Conservation (phyloP, 2,888 invertebrate species). For the Andricus quercusramuli region DNA sequence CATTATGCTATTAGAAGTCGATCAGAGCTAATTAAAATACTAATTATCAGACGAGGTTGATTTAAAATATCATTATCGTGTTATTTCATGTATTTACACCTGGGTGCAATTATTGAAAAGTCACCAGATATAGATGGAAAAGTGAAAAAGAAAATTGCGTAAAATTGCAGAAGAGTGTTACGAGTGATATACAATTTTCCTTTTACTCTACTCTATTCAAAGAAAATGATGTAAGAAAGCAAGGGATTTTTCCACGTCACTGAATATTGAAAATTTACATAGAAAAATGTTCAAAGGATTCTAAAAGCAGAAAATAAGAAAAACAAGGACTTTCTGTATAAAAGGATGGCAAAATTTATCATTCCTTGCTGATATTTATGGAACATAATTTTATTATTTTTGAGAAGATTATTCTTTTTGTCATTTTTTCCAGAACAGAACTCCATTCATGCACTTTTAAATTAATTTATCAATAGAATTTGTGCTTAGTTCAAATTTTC, state of each 20-base stretch:
- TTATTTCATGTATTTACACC: neutral
- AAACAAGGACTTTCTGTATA: neutral
- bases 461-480: neutral
- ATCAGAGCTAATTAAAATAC: constrained; percentile 13
- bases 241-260: neutral
- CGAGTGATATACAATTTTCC: neutral
- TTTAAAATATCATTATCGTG: neutral
- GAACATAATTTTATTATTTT: too few relatives aligned
- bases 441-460: neutral
- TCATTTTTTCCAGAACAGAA: neutral
- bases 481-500: neutral
- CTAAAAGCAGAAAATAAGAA: neutral
- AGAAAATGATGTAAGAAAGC: neutral
- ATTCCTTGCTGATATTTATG: too few relatives aligned
- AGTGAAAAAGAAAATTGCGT: neutral
- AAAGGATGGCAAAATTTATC: too few relatives aligned
- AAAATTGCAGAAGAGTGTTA: neutral
- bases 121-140: too few relatives aligned
- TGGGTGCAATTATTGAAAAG: neutral
- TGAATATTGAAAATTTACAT: neutral
- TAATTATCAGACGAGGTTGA: neutral
- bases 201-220: neutral
- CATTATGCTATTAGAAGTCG: constrained; percentile 25
- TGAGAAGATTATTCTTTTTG: too few relatives aligned
- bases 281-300: neutral